Conservation (phyloP, 2,113 vertebrate species). For the Tragelaphus imberbis region DNA sequence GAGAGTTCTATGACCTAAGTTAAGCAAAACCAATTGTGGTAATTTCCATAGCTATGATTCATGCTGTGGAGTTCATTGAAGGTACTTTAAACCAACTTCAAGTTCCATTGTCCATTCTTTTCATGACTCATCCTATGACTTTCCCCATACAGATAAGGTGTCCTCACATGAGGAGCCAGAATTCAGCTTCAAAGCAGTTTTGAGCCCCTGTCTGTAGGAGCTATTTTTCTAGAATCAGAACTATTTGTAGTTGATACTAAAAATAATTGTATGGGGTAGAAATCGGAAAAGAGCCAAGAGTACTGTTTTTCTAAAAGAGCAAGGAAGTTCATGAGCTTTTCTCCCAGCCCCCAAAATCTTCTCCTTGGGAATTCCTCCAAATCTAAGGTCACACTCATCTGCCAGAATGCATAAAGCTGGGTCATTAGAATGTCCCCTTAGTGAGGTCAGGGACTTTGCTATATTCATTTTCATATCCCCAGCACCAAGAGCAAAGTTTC, state of each 20-base stretch:
- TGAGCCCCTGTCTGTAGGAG: conserved; percentile 3
- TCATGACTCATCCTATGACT: not conserved
- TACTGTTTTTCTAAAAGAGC: conserved; percentile 2
- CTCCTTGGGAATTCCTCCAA: conserved; percentile 5
- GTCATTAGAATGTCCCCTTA: not conserved
- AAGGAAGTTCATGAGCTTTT: not conserved
- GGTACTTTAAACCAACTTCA: not conserved
- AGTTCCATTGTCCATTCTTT: not conserved
- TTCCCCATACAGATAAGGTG: not conserved
- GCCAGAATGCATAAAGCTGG: not conserved
- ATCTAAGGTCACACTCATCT: not conserved
- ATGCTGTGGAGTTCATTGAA: not conserved
- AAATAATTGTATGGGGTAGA: not conserved
- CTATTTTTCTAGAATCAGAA: conserved; percentile 42
- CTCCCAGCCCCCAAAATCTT: not conserved
- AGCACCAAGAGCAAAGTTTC: not conserved
- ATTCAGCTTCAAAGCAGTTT: not conserved
- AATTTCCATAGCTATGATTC: not conserved
- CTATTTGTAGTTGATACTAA: conserved; percentile 26
- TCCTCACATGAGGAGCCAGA: not conserved
- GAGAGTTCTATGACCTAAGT: not conserved
- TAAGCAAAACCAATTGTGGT: not conserved
- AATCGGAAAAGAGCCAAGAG: conserved; percentile 30
- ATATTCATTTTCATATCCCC: not conserved
- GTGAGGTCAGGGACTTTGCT: not conserved